Evolutionary conservation across 1,140 invertebrate species (phyloP).

Genomic region (Drosophila virilis): DNA sequence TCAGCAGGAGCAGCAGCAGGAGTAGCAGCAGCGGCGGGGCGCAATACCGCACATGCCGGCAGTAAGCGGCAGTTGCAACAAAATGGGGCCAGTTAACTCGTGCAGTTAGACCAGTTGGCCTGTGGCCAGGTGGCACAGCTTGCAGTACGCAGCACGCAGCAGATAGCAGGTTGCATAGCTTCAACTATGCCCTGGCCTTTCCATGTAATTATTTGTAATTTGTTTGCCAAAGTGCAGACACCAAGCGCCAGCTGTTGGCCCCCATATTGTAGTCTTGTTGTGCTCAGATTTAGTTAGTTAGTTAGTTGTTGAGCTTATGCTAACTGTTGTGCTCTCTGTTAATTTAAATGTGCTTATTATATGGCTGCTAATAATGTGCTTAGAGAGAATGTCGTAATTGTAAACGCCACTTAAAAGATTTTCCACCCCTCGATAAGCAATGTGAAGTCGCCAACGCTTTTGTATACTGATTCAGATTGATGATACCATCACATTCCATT

Average conservation of each 20-base stretch:
- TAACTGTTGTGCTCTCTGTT: constrained; percentile 25
- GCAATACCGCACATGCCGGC: constrained; percentile 38
- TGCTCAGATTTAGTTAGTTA: constrained; percentile 21
- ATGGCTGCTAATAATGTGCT: constrained; percentile 53
- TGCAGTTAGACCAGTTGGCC: constrained; percentile 55
- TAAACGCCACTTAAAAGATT: constrained; percentile 57
- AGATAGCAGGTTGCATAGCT: constrained; percentile 25
- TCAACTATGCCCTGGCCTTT: constrained; percentile 50
- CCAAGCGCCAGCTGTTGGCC: constrained; percentile 10
- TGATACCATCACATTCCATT: constrained; percentile 57
- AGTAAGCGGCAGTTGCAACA: constrained; percentile 62
- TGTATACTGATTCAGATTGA: constrained; percentile 65
- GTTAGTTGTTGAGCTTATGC: constrained; percentile 33
- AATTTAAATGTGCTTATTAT: constrained; percentile 63
- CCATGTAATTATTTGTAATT: constrained; percentile 78
- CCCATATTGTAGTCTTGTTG: constrained; percentile 16
- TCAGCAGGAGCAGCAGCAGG: constrained; percentile 22
- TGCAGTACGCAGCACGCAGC: background rate
- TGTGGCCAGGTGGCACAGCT: constrained; percentile 19
- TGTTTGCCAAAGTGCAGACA: constrained; percentile 70
- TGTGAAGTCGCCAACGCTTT: background rate
- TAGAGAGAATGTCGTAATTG: constrained; percentile 51
- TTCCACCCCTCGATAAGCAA: constrained; percentile 11
- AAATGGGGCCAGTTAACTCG: constrained; percentile 66
- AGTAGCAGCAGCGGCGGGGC: background rate